These are phyloP conservation scores for Tangara arthus DNA, from an alignment of 2,797 vertebrate genomes.

Conservation along the genomic window DNA sequence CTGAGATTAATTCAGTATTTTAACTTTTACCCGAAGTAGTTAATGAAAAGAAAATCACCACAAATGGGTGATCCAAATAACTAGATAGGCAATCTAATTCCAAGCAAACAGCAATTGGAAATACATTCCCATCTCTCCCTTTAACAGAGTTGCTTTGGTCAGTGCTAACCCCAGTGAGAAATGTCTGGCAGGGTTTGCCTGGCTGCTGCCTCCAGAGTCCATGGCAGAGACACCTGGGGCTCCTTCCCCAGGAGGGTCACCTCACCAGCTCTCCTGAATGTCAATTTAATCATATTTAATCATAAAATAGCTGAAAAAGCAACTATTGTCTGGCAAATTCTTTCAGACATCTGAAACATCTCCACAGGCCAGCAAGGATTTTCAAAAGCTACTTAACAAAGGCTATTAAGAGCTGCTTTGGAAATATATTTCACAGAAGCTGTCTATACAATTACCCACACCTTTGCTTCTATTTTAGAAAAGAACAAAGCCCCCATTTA, in stretches of 20 bases:
- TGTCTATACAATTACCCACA: background rate
- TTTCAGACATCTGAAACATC: background rate
- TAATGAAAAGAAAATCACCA: background rate
- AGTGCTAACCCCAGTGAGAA: background rate
- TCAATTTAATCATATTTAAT: background rate
- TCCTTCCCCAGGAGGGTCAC: background rate
- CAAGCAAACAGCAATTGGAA: background rate
- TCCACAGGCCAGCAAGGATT: background rate
- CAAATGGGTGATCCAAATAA: background rate
- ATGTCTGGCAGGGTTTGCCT: rapidly evolving
- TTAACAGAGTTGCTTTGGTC: background rate
- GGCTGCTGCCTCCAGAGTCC: background rate
- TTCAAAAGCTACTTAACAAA: background rate
- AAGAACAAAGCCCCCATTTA: background rate
- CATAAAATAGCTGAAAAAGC: background rate
- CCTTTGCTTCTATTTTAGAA: background rate
- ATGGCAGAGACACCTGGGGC: background rate
- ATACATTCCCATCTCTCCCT: background rate
- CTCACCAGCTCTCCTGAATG: background rate
- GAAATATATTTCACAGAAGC: background rate
- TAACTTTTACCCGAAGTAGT: rapidly evolving
- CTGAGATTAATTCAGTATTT: background rate
- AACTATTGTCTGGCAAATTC: background rate
- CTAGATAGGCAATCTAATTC: background rate
- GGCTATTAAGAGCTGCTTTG: background rate